phyloP scores from a whole-genome alignment of 1,140 invertebrate genomes.

The Agraylea sexmaculata region DNA sequence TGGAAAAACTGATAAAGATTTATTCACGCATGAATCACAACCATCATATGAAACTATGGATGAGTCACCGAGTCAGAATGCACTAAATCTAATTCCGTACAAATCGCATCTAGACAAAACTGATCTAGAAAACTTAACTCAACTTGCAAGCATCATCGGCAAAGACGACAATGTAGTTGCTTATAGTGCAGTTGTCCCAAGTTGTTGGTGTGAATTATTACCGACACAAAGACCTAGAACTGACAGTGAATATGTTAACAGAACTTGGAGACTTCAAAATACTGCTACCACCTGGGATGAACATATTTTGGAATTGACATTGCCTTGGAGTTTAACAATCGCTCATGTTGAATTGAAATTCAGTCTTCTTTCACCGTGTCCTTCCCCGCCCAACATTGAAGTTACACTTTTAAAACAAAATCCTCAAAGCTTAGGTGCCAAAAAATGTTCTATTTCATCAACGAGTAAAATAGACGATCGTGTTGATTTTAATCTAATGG shows the following conservation, averaged over 20 bases:
- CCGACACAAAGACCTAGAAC: conserved; percentile 77
- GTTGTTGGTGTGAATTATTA: conserved; percentile 85
- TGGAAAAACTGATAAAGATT: conserved; percentile 53
- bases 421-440: conserved; percentile 54
- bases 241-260: conserved; percentile 67
- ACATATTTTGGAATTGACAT: conserved; percentile 78
- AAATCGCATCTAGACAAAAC: conserved; percentile 29
- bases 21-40: conserved; percentile 33
- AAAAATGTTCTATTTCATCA: conserved; percentile 34
- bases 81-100: conserved; percentile 26
- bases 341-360: conserved; percentile 84
- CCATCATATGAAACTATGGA: conserved; percentile 5
- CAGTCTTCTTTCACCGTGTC: conserved; percentile 61
- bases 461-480: conserved; percentile 44
- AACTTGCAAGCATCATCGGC: conserved; percentile 31
- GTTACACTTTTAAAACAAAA: conserved; percentile 78
- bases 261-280: conserved; percentile 77
- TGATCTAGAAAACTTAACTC: conserved; percentile 31
- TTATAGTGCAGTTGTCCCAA: conserved; percentile 79
- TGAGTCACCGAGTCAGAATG: conserved; percentile 11
- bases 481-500: conserved; percentile 44
- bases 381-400: conserved; percentile 51
- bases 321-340: conserved; percentile 61
- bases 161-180: conserved; percentile 44
- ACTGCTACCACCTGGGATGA: conserved; percentile 84